Evolutionary conservation across 2,113 vertebrate species (phyloP), one percentile per base, ranked within the genome.

Genomic region (Tychaedon coryphoeus): DNA sequence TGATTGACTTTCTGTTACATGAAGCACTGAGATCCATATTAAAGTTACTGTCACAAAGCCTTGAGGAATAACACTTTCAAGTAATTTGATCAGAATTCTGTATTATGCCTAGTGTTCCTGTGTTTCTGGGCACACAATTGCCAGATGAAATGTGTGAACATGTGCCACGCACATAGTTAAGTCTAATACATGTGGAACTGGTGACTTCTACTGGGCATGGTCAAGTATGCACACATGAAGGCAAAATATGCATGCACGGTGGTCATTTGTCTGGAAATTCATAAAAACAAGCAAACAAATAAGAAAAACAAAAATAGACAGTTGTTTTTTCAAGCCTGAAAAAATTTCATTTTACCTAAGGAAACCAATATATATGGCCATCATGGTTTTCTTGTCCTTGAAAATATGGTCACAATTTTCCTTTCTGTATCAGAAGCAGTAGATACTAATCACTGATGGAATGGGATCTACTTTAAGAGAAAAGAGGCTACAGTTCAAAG

Each of bases 401-500:
- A 72, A 92, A 93, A 61, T 50, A 31, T 1, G 5, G 42, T 88
- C 11, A 28, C 25, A 40, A 56, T 18, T 78, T 64, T 42, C 66
- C 20, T 75, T 85, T 79, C 50, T 88, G 8, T 74, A 51, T 53
- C 26, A 78, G 15, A 75, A 9, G 13, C 15, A 36, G 28, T 29
- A 70, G 36, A 36, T 80, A 91, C 31, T 65, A 70, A 58, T 86
- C 31, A n/a, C 14, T 64, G 7, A 28, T n/a, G 19, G 33, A 86
- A 65, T 26, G 13, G 7, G 50, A 42, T 76, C 28, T 86, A n/a
- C 14, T 93, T 80, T 70, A 64, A n/a, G 25, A 83, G 72, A 61
- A 93, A 76, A 24, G 50, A 91, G n/a, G 20, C 25, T 57, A 43
- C 28, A 91, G 45, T 83, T 91, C 72, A 95, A 93, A 93, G 67